Base-by-base conservation (phyloP, 2,113 vertebrate genomes). In the Pteropus alecto region DNA sequence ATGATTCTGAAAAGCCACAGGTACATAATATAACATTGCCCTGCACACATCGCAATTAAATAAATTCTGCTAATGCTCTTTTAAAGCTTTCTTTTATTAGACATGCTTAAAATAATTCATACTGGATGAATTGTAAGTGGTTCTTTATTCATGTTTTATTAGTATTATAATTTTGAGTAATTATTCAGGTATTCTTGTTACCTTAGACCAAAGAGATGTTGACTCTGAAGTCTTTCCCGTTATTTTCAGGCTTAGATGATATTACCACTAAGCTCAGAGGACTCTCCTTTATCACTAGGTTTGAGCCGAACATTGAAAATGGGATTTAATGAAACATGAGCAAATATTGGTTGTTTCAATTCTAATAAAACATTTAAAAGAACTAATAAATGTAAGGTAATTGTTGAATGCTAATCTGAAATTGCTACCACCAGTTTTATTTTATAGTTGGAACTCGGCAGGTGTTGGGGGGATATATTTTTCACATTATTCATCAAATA, bases 131-230 rank as follows among this genome's bases (percentile, higher is more conserved):
- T 89, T 35, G 3, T 76, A 97, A 98, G 97, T 93, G 93, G 96
- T 95, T 98, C 97, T 98, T 98, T 98, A 98, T 98, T 98, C 97
- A 97, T 97, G 97, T 98, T 98, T 98, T 98, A 98, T 96, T 97
- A 98, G 96, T 98, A 81, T 97, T 98, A 92, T 97, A 98, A 96
- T 97, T 98, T 76, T 7, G 58, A 98, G 96, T 96, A 95, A 97
- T 98, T 97, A 96, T 97, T 97, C 97, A 98, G 98, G 98, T 98
- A 87, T 92, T 97, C 97, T 94, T 92, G 93, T 96, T 97, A 97
- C 97, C 97, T 96, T 95, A 95, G 81, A 98, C 92, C 97, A 98
- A 98, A 99, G 96, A 98, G 74, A 79, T 78, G 90, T 98, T 98
- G 98, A 97, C 98, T 98, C 97, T 98, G 97, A 98, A 98, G 97